phyloP scores from a whole-genome alignment of 2,888 invertebrate species.

The Troides oblongomaculatus region DNA sequence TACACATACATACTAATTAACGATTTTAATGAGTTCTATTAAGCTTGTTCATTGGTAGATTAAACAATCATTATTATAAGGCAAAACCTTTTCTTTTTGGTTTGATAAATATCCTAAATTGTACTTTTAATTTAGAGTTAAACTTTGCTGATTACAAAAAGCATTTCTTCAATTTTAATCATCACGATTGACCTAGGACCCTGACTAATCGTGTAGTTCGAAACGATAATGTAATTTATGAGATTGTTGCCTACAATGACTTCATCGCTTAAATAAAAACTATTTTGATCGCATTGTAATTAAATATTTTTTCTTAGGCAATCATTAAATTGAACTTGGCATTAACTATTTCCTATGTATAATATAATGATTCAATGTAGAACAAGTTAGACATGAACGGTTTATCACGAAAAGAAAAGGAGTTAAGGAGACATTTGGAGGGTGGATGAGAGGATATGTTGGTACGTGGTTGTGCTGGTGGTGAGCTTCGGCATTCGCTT shows the following conservation, averaged over 20 bases:
- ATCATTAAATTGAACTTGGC: constrained; percentile 13
- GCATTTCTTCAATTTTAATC: constrained; percentile 8
- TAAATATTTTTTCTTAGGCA: not conserved
- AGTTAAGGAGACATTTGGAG: constrained; percentile 37
- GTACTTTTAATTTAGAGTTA: not conserved
- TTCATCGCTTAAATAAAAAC: constrained; percentile 17
- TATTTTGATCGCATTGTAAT: constrained; percentile 7
- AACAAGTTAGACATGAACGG: constrained; percentile 18
- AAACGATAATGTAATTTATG: constrained; percentile 12
- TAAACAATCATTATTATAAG: not conserved
- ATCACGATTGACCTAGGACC: constrained; percentile 17
- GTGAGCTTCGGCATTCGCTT: constrained; percentile 72
- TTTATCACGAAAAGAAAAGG: constrained; percentile 11
- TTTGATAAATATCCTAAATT: too few species aligned
- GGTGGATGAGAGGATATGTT: constrained; percentile 65
- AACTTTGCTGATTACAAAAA: constrained; percentile 9
- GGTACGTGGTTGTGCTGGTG: constrained; percentile 71
- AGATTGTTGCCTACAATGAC: constrained; percentile 20
- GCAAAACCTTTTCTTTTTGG: not conserved
- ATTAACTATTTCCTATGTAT: constrained; percentile 13
- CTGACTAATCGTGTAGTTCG: constrained; percentile 19
- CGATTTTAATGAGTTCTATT: not conserved
- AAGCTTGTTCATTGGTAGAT: too few species aligned
- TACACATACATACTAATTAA: not conserved
- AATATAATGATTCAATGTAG: not conserved